phyloP scores from a whole-genome alignment of 2,113 vertebrate species.

The Eclectus roratus region DNA sequence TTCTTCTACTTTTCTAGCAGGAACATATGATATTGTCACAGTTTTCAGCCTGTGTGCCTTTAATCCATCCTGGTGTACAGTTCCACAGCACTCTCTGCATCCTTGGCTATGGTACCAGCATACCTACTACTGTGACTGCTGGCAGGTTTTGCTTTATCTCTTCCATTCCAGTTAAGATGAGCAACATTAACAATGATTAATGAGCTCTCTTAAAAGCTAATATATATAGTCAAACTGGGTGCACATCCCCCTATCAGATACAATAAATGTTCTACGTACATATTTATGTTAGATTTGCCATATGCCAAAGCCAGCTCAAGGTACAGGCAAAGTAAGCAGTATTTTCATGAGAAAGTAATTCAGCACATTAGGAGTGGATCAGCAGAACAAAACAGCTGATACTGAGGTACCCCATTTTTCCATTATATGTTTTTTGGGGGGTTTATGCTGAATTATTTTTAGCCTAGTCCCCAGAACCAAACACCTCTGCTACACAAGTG shows the following conservation, averaged over 20 bases:
- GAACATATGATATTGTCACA: neutral
- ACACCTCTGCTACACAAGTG: neutral
- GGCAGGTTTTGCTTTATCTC: neutral
- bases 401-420: neutral
- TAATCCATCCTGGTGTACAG: neutral
- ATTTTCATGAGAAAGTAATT: neutral
- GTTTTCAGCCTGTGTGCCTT: neutral
- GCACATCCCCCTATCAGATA: neutral
- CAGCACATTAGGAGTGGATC: neutral
- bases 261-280: neutral
- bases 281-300: neutral
- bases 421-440: neutral
- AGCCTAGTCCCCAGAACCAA: neutral
- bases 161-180: neutral
- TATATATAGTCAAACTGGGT: neutral
- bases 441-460: constrained; percentile 24
- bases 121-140: neutral
- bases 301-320: neutral
- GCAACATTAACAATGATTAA: neutral
- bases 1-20: neutral
- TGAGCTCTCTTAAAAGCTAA: neutral
- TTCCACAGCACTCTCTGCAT: neutral
- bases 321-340: neutral
- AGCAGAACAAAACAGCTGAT: neutral
- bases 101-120: neutral